Evolutionary conservation across 2,888 invertebrate species (phyloP).

Genomic region (Choristoneura rosaceana): DNA sequence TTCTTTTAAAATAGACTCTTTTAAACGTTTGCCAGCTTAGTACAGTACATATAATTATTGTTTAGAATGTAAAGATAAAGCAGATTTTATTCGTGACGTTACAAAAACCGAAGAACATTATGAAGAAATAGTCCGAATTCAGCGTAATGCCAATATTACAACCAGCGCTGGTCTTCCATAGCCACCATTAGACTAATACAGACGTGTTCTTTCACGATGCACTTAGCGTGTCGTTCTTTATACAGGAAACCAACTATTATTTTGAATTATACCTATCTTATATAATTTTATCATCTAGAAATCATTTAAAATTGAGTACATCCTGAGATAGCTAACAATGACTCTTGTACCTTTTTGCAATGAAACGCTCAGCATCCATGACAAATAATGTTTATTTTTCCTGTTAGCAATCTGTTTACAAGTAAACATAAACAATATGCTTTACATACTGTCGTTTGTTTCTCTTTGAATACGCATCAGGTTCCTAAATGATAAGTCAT

Average conservation of each 20-base stretch:
- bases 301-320: background rate
- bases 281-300: background rate
- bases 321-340: background rate
- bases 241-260: background rate
- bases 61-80: too few relatives aligned
- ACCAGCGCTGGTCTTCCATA: too few relatives aligned
- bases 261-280: background rate
- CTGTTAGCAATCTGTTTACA: background rate
- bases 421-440: background rate
- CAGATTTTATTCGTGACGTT: too few relatives aligned
- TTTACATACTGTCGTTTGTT: background rate
- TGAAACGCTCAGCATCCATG: background rate
- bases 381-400: constrained; percentile 3
- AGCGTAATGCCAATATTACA: too few relatives aligned
- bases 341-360: background rate
- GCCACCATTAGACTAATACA: too few relatives aligned
- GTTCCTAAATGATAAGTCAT: background rate
- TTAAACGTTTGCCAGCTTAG: too few relatives aligned
- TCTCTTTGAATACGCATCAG: background rate
- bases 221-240: background rate
- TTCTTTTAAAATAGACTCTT: too few relatives aligned
- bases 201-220: background rate
- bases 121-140: too few relatives aligned
- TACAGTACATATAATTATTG: too few relatives aligned
- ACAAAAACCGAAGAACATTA: too few relatives aligned